A percentile compares a stretch with the other conserved stretches of the same genome.
Conservation (phyloP, 2,797 vertebrate genomes). For the Crocodylus rhombifer region DNA sequence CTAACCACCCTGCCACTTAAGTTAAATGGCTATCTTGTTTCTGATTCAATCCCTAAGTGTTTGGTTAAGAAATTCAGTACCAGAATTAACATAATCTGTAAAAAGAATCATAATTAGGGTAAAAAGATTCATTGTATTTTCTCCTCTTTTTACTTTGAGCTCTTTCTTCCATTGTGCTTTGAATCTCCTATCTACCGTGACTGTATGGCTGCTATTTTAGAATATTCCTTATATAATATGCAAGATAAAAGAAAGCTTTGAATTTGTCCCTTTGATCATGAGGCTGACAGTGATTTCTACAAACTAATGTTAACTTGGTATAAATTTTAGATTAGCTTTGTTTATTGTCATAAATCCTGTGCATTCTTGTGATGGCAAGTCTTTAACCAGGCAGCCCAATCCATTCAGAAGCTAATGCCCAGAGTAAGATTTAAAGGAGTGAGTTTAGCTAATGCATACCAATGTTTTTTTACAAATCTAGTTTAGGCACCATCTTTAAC, state of each 20-base stretch:
- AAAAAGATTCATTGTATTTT: fast-evolving
- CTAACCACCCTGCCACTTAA: fast-evolving
- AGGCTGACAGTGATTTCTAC: fast-evolving
- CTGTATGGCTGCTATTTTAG: background rate
- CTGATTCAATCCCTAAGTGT: background rate
- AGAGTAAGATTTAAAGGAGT: background rate
- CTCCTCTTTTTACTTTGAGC: background rate
- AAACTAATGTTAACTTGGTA: background rate
- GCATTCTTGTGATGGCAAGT: too few species aligned
- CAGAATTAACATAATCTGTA: background rate
- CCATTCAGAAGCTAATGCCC: background rate
- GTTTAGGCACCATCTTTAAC: background rate
- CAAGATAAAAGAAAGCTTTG: background rate
- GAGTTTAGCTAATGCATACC: background rate
- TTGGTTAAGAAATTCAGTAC: background rate
- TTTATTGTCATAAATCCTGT: background rate
- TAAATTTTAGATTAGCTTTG: background rate
- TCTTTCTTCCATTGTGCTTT: background rate
- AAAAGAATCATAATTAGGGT: background rate
- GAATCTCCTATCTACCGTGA: fast-evolving
- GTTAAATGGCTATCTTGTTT: background rate
- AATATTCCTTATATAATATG: background rate
- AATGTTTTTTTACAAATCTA: background rate
- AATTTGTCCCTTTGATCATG: background rate
- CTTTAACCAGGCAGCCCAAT: background rate